phyloP scores from a whole-genome alignment of 2,888 invertebrate genomes.

The Cistogaster globosa region DNA sequence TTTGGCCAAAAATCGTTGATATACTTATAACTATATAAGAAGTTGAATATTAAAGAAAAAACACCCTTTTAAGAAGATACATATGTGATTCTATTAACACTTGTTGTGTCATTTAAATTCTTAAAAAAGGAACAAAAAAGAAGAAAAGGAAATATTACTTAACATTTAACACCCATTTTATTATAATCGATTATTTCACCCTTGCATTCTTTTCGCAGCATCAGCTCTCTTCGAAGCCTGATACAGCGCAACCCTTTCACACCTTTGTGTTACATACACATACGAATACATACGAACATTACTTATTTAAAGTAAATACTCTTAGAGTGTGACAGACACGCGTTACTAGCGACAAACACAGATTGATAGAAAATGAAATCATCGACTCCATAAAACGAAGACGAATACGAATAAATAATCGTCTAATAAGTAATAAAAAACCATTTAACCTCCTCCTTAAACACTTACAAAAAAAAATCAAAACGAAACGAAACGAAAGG shows the following conservation, averaged over 20 bases:
- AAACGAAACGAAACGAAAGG: slow-evolving; percentile 37
- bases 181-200: slow-evolving; percentile 63
- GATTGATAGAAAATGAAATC: slow-evolving; percentile 45
- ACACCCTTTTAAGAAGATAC: neutral
- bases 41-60: too few species aligned
- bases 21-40: too few species aligned
- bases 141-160: slow-evolving; percentile 76
- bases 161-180: slow-evolving; percentile 75
- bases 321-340: slow-evolving; percentile 77
- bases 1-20: too few species aligned
- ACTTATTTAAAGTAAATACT: slow-evolving; percentile 44
- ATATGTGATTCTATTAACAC: neutral
- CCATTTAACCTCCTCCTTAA: slow-evolving; percentile 66
- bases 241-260: slow-evolving; percentile 61
- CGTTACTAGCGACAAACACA: slow-evolving; percentile 71
- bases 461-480: slow-evolving; percentile 13
- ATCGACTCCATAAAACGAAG: slow-evolving; percentile 43
- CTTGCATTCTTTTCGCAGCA: neutral
- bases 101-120: neutral
- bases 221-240: neutral
- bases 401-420: slow-evolving; percentile 57
- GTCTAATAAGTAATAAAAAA: slow-evolving; percentile 68
- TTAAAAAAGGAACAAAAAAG: neutral
- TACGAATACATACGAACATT: neutral
- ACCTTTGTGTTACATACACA: slow-evolving; percentile 52